Evolutionary conservation across 2,113 vertebrate species (phyloP), one percentile per base, ranked within the genome.

Genomic region (Amblyornis subalaris): DNA sequence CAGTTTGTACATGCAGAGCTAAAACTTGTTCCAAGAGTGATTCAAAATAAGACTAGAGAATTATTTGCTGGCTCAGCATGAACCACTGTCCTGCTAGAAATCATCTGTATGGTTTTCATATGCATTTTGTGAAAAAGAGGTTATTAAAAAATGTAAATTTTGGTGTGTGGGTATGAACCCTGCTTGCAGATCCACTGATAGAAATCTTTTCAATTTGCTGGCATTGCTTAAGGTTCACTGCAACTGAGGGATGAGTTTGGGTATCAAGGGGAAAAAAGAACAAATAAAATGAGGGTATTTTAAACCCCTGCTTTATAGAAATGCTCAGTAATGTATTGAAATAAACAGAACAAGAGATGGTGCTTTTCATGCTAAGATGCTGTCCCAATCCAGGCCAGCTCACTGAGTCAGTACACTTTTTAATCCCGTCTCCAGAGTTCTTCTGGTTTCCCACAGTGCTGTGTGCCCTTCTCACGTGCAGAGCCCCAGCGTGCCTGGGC

Each of bases 51-150:
- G 66, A 73, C 48, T 35, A 84, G 64, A 89, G 60, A 95, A 91
- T 91, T 74, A 94, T 94, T 94, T 89, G 89, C 74, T 85, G 77
- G 70, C 84, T 94, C 80, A 94, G 84, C 58, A 2, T 79, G 72
- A 93, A 66, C 31, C 38, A 38, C 88, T 62, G 50, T 91, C 88
- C 90, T 74, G 66, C 69, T 88, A 62, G 77, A 90, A 93, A 70
- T 83, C 38, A 67, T 90, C 72, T 75, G 25, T 48, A 35, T 61
- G 47, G 38, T 77, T 84, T 88, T 88, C 69, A 72, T 65, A 61
- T n/a, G 33, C 60, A 31, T 93, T 84, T 62, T 69, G 35, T 91
- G 51, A 73, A 88, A 75, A 93, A 76, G 4, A 66, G 60, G 33
- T 26, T 51, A 44, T 67, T 55, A 53, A 74, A 91, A 73, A 44